Base-by-base conservation (phyloP, 2,888 invertebrate genomes). In the Gari tellinella region DNA sequence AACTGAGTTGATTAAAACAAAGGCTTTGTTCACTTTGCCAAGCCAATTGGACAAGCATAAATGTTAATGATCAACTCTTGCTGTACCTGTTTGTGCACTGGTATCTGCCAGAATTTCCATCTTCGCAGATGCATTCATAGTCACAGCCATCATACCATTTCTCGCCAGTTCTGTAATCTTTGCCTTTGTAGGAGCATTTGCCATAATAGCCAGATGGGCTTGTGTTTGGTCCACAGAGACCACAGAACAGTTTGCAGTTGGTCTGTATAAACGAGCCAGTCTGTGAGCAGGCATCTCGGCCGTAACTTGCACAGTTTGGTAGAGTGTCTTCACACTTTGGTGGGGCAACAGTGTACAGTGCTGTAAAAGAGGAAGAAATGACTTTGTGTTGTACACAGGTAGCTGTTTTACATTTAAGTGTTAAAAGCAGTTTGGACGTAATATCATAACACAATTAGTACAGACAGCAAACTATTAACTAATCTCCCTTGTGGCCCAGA, bases 231-330 rank as follows among this genome's bases (percentile, higher is more conserved):
- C 83, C 81, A 60, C 87, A 87, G 49, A 80, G 78, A 23, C 87
- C 86, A 70, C 87, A 87, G 81, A 75, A 87, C 2, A 78, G 76
- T 31, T 70, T 65, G 68, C 87, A 87, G 77, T 86, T 87, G 10
- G 80, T 66, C 31, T 76, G 76, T 15, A 84, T 82, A 78, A 78
- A 83, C 12, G 83, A 81, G 15, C 62, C 60, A n/a, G 72, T 45
- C 14, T 77, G 65, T 7, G 74, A 46, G 40, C 87, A 87, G 25
- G 76, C 70, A n/a, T 72, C 51, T 26, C 72, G 63, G 14, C 86
- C 85, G 61, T 83, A 87, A 25, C 66, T 41, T 17, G 65, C 55
- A 55, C 87, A 87, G 67, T 83, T 78, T n/a, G 72, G 63, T n/a
- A 81, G 48, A 19, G 64, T 77, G 72, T 87, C 87, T 19, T 66